phyloP scores from a whole-genome alignment of 2,888 invertebrate genomes.

The Proisotoma minuta region DNA sequence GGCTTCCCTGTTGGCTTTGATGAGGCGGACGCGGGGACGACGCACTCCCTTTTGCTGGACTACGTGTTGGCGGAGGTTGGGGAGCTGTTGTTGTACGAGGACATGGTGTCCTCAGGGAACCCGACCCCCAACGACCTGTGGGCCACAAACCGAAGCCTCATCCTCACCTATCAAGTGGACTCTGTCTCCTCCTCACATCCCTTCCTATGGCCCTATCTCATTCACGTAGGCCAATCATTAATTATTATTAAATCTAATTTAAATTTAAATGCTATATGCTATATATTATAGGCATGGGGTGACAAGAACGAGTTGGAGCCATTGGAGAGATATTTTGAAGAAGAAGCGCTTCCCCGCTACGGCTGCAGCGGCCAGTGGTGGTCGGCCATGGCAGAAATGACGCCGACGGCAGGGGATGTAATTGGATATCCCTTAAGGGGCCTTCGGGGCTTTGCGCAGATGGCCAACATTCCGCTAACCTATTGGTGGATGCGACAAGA shows the following conservation, averaged over 20 bases:
- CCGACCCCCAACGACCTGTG: conserved; percentile 55
- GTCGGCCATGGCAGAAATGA: conserved; percentile 71
- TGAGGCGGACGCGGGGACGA: conserved; percentile 22
- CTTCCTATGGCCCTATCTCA: conserved; percentile 1
- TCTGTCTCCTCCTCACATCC: conserved; percentile 48
- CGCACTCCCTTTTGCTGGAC: conserved; percentile 50
- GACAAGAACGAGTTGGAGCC: conserved; percentile 57
- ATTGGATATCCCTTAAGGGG: conserved; percentile 56
- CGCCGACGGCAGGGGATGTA: conserved; percentile 62
- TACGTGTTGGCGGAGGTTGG: conserved; percentile 51
- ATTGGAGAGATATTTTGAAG: conserved; percentile 55
- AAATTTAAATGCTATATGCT: background rate
- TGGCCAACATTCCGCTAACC: conserved; percentile 66
- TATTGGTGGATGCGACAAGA: conserved; percentile 57
- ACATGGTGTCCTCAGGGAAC: conserved; percentile 50
- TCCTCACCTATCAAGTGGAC: conserved; percentile 56
- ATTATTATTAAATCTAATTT: conserved; percentile 48
- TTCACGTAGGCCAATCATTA: background rate
- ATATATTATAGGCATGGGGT: conserved; percentile 60
- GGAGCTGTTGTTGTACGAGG: conserved; percentile 48
- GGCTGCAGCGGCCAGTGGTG: conserved; percentile 49
- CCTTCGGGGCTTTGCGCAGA: conserved; percentile 62
- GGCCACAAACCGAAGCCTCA: conserved; percentile 54
- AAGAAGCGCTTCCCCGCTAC: conserved; percentile 32
- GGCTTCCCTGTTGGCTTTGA: conserved; percentile 57